Percentiles rank a stretch among this genome's conserved stretches.
Conservation (phyloP, 2,888 invertebrate species). For the Hypselothyrea guttata region DNA sequence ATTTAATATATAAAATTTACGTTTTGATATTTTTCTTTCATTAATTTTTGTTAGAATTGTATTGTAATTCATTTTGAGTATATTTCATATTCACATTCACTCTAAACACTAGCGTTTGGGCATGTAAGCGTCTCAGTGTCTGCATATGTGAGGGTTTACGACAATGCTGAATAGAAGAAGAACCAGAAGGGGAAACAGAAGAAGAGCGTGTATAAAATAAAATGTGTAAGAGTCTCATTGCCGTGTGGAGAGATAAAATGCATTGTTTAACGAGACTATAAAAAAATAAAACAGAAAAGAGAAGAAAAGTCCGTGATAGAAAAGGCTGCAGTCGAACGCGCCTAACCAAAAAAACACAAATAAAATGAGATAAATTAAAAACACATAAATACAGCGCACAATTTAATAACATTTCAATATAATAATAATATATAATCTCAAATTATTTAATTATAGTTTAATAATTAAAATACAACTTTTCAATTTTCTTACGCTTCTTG, state of each 20-base stretch:
- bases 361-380: too few relatives aligned
- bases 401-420: too few relatives aligned
- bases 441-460: too few relatives aligned
- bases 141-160: constrained; percentile 44
- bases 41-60: too few relatives aligned
- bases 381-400: too few relatives aligned
- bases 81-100: constrained; percentile 40
- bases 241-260: constrained; percentile 63
- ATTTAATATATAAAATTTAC: not conserved
- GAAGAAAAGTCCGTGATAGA: constrained; percentile 18
- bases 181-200: constrained; percentile 11
- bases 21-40: too few relatives aligned
- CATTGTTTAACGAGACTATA: constrained; percentile 59
- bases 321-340: too few relatives aligned
- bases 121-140: constrained; percentile 34
- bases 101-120: constrained; percentile 28
- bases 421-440: too few relatives aligned
- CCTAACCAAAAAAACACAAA: too few relatives aligned
- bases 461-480: too few relatives aligned
- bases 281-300: not conserved
- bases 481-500: too few relatives aligned
- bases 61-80: too few relatives aligned
- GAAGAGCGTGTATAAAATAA: constrained; percentile 55
- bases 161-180: constrained; percentile 58
- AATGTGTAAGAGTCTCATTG: constrained; percentile 69